phyloP scores from a whole-genome alignment of 1,140 invertebrate genomes.

The Colletes gigas region DNA sequence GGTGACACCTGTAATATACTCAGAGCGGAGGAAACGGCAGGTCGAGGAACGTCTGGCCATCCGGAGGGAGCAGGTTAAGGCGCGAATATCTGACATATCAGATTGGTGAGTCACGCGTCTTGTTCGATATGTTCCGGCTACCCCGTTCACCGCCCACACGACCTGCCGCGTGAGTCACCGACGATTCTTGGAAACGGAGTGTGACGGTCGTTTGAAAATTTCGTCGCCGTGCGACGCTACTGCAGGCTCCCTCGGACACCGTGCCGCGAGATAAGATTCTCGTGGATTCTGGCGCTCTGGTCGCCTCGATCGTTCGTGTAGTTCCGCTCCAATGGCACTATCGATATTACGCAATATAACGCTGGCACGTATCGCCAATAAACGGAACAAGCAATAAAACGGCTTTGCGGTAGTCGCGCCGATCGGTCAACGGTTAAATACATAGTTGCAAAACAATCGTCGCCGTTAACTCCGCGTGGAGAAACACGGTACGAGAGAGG shows the following conservation, averaged over 20 bases:
- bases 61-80: constrained; percentile 57
- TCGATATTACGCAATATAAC: constrained; percentile 35
- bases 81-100: constrained; percentile 64
- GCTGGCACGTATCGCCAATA: constrained; percentile 4
- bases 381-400: constrained; percentile 6
- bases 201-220: constrained; percentile 53
- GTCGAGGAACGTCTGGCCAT: constrained; percentile 50
- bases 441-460: constrained; percentile 8
- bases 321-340: constrained; percentile 27
- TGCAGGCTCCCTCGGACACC: not conserved
- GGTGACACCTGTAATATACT: constrained; percentile 38
- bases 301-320: not conserved
- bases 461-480: not conserved
- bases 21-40: constrained; percentile 35
- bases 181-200: constrained; percentile 60
- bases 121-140: constrained; percentile 68
- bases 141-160: constrained; percentile 65
- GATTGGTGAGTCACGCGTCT: constrained; percentile 66
- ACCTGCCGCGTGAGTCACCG: constrained; percentile 56
- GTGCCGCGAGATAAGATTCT: not conserved
- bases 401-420: not conserved
- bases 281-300: constrained; percentile 6
- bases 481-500: not conserved
- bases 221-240: constrained; percentile 33
- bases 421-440: not conserved